phyloP scores from a whole-genome alignment of 2,113 vertebrate species.

The Lepus timidus region DNA sequence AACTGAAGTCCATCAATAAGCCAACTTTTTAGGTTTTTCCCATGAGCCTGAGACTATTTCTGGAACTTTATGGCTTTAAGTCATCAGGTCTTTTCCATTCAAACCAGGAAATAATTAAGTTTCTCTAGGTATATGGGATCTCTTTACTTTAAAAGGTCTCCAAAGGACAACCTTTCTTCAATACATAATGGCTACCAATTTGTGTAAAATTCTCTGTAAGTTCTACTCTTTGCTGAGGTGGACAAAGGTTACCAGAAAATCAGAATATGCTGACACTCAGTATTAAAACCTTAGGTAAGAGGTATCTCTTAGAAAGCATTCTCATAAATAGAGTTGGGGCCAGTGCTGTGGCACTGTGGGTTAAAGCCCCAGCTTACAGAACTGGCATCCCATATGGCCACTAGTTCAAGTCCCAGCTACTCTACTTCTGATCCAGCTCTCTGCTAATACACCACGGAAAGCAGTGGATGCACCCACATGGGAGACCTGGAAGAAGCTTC shows the following conservation, averaged over 20 bases:
- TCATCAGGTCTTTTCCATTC: neutral
- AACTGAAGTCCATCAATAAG: neutral
- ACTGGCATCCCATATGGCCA: no score
- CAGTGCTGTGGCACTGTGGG: no score
- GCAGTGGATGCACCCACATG: no score
- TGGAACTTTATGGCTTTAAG: neutral
- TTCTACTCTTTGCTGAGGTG: neutral
- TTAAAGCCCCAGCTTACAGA: no score
- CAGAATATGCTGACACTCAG: neutral
- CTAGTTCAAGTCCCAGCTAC: no score
- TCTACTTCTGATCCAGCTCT: no score
- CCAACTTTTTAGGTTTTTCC: neutral
- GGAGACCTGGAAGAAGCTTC: no score
- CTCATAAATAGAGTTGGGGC: neutral
- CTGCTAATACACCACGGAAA: no score
- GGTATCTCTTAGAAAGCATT: neutral
- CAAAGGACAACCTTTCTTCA: neutral
- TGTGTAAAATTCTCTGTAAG: constrained; percentile 21
- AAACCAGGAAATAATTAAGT: constrained; percentile 27
- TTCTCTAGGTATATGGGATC: neutral
- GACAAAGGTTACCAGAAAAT: neutral
- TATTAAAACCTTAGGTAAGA: constrained; percentile 20
- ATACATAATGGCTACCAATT: neutral
- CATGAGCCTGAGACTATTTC: neutral
- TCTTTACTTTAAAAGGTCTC: constrained; percentile 14